Evolutionary conservation across 1,140 invertebrate species (phyloP), one percentile per base, ranked within the genome.

Genomic region (Limonius californicus): DNA sequence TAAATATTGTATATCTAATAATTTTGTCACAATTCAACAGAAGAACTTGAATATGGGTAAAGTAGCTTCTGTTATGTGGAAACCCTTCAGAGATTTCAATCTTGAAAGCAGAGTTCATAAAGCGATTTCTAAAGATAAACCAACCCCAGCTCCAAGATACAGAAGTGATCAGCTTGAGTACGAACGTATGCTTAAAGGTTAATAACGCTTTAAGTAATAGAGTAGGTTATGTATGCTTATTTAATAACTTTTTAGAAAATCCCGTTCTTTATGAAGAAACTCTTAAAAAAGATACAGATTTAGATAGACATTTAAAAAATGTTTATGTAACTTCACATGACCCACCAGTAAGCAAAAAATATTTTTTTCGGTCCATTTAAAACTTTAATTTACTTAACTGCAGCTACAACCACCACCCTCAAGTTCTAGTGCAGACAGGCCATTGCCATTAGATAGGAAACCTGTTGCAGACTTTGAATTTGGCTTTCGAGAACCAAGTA

Each of bases 71-170:
- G 65, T 70, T 32, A 50, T 86, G 11, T 68, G 67, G 19, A 74
- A 80, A 23, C 80, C 82, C 19, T 57, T 82, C 1, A 79, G 79
- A 67, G 80, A 80, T 42, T 89, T 86, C 66, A 90, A 90, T 74
- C 80, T 88, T 6, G 88, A 88, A 71, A 86, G 84, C 71, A 81
- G 89, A 63, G 87, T 87, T 11, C 82, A 86, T 67, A 84, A 83
- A 70, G 70, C 87, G 14, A 82, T 91, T 65, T 83, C 82, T 0
- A 81, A 82, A 72, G 81, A 85, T 35, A 91, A 90, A 77, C 87
- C 85, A 11, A 73, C 68, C 19, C 76, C 82, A 27, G 88, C 89
- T 18, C 89, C 89, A 0, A 81, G 76, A 66, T 82, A 85, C 72
- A 74, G 82, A 7, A 77, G 80, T 1, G 83, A 82, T 50, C 39